Conservation (phyloP, 2,888 invertebrate species). For the Blera fallax region DNA sequence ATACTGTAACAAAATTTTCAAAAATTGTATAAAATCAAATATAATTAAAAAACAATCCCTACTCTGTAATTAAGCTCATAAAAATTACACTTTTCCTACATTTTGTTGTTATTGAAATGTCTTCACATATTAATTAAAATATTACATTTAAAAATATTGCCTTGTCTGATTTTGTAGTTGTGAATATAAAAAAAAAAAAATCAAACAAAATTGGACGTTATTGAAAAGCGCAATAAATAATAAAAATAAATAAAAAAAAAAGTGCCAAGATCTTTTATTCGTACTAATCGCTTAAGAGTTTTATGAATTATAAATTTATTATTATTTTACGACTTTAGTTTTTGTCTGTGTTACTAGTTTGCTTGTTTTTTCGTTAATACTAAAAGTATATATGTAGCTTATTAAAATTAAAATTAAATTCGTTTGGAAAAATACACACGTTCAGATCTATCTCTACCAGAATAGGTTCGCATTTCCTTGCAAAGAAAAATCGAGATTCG, state of each 20-base stretch:
- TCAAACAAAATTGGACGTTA: background rate
- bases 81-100: constrained; percentile 32
- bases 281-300: constrained; percentile 33
- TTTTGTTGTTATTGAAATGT: constrained; percentile 28
- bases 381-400: background rate
- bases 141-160: background rate
- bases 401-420: background rate
- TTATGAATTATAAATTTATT: constrained; percentile 10
- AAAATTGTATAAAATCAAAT: constrained; percentile 25
- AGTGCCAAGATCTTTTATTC: constrained; percentile 61
- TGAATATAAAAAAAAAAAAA: background rate
- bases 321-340: constrained; percentile 17
- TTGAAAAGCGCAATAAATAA: background rate
- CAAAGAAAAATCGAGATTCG: too few species aligned
- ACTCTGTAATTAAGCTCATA: constrained; percentile 23
- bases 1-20: constrained; percentile 46
- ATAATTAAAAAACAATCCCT: constrained; percentile 29
- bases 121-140: background rate
- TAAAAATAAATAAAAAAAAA: constrained; percentile 3
- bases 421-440: background rate
- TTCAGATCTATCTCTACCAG: background rate
- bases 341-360: constrained; percentile 51
- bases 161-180: constrained; percentile 20
- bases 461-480: too few species aligned
- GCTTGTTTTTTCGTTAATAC: background rate